A percentile compares a stretch with the other conserved stretches of the same genome.
These are phyloP conservation scores for Anhinga rufa DNA, from an alignment of 2,113 vertebrate species.

Conservation along the genomic window DNA sequence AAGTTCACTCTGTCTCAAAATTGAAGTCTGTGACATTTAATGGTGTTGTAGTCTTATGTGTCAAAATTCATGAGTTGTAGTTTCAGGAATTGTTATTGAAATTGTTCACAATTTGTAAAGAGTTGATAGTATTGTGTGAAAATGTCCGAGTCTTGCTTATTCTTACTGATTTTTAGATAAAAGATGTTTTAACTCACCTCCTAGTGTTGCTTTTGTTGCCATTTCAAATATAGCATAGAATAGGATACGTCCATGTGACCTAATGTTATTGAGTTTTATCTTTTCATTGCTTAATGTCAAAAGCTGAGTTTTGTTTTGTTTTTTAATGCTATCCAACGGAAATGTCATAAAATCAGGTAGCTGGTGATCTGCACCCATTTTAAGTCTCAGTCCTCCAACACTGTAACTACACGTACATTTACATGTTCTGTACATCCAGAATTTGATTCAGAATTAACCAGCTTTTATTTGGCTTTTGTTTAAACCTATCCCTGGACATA, in stretches of 20 bases:
- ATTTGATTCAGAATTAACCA: not conserved
- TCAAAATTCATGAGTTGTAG: not conserved
- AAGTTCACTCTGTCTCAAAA: constrained; percentile 46
- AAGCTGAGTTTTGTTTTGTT: not conserved
- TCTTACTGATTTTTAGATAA: not conserved
- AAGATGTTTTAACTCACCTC: not conserved
- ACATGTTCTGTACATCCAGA: not conserved
- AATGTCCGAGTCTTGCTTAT: not conserved
- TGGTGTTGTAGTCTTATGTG: not conserved
- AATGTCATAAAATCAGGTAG: not conserved
- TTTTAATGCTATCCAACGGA: not conserved
- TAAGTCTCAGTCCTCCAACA: not conserved
- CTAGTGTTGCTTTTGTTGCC: not conserved
- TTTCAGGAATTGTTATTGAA: not conserved
- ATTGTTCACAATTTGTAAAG: not conserved
- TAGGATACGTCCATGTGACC: not conserved
- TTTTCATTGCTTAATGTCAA: not conserved
- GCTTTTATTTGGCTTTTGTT: not conserved
- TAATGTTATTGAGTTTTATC: not conserved
- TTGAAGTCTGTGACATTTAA: constrained; percentile 34
- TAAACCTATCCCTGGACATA: not conserved
- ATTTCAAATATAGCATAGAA: not conserved
- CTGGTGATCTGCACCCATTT: not conserved
- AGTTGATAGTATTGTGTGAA: not conserved
- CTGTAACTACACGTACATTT: not conserved